Conservation (phyloP, 1,140 invertebrate species). For the Drosophila orena region DNA sequence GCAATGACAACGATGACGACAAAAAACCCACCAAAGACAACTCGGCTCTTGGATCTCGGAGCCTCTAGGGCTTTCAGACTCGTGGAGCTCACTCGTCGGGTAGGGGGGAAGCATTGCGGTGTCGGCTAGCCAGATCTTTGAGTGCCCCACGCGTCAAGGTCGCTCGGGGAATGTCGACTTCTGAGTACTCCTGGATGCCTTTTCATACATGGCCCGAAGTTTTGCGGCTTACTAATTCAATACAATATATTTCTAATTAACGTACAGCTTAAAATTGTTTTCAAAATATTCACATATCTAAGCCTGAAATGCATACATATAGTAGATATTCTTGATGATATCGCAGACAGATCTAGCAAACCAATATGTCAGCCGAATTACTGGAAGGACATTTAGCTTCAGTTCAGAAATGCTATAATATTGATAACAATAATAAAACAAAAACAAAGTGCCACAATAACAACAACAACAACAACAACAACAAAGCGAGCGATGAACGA, state of each 20-base stretch:
- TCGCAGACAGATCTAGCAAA: background rate
- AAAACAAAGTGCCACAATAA: slow-evolving; percentile 22
- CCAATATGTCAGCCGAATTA: slow-evolving; percentile 19
- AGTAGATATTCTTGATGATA: too few relatives aligned
- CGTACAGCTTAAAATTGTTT: too few relatives aligned
- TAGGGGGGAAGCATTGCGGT: slow-evolving; percentile 5
- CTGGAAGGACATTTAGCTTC: slow-evolving; percentile 22
- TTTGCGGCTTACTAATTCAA: too few relatives aligned
- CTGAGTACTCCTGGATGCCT: too few relatives aligned
- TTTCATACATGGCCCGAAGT: too few relatives aligned
- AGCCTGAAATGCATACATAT: too few relatives aligned
- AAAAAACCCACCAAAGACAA: slow-evolving; percentile 51
- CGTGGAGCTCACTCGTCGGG: background rate
- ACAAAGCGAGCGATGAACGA: slow-evolving; percentile 9
- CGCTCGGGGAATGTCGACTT: slow-evolving; percentile 1
- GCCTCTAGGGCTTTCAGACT: slow-evolving; percentile 4
- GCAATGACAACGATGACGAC: slow-evolving; percentile 28
- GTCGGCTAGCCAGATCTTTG: slow-evolving; percentile 23
- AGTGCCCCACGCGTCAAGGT: slow-evolving; percentile 64
- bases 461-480: slow-evolving; percentile 15
- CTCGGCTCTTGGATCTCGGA: slow-evolving; percentile 43
- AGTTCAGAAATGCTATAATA: slow-evolving; percentile 43
- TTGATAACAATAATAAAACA: slow-evolving; percentile 68
- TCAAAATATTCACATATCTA: too few relatives aligned
- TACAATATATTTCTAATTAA: too few relatives aligned